Evolutionary conservation across 2,797 vertebrate species (phyloP), one percentile per base, ranked within the genome.

Genomic region (Rhinella marina): DNA sequence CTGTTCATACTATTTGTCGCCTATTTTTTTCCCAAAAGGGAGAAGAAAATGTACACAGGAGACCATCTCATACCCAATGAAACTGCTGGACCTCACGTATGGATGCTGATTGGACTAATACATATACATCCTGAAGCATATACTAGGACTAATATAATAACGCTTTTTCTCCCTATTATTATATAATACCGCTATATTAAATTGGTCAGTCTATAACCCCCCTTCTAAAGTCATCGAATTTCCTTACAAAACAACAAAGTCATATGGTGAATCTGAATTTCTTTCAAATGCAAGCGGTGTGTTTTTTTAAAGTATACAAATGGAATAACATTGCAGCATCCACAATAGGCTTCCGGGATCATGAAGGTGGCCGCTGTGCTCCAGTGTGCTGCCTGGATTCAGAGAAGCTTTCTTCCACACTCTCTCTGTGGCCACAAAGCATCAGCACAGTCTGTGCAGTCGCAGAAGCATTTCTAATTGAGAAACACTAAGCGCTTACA

Each of bases 311-410:
- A n/a, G 23, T 77, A 77, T 77, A 77, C 48, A 77, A 77, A 77
- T 77, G 32, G 54, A 54, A 77, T 54, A 54, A 77, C 73, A 77
- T 25, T 16, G 73, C 50, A 14, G 73, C 93, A 91, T 91, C 90
- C 92, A 91, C 90, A 89, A 92, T 87, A 90, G 92, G 92, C 92
- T 93, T n/a, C 94, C 93, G 93, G 93, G 93, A 93, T 90, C 88
- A 92, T 92, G 93, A 93, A 93, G 94, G 93, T 94, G 92, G 93
- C 93, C 92, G 91, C 91, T 91, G 94, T 94, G 92, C 92, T 89
- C 92, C 92, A 48, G 93, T 94, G 93, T 92, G 92, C 92, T 92
- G 91, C 92, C 90, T 68, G 91, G 91, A 91, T 93, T 94, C 91
- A 91, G 87, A 88, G 86, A 90, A 90, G 81, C 90, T 81, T 78